Evolutionary conservation across 2,113 vertebrate genomes (phyloP).

Genomic region (Aldabrachelys gigantea): DNA sequence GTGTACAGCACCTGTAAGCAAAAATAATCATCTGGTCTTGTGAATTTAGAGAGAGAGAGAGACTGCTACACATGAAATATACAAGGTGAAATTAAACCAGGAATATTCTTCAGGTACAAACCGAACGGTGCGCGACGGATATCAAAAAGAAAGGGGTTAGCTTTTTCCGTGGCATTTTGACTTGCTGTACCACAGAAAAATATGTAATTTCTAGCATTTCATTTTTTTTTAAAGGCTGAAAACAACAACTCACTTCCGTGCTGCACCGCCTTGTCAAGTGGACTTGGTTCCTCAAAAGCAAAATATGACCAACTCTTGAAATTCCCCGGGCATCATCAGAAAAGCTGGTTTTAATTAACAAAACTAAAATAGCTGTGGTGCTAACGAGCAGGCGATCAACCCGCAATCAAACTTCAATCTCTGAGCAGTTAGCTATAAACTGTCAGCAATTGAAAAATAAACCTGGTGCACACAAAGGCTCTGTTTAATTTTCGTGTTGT

Average conservation of each 20-base stretch:
- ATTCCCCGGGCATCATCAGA: constrained; percentile 25
- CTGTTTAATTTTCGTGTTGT: constrained; percentile 81
- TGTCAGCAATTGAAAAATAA: constrained; percentile 81
- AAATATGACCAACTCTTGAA: constrained; percentile 53
- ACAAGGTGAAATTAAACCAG: not conserved
- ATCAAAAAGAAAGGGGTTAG: not conserved
- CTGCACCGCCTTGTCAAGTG: constrained; percentile 26
- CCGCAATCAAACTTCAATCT: constrained; percentile 77
- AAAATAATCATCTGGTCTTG: not conserved
- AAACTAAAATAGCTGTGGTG: constrained; percentile 60
- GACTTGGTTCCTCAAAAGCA: constrained; percentile 53
- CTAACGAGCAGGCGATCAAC: constrained; percentile 72
- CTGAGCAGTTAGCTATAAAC: constrained; percentile 78
- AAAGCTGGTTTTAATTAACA: constrained; percentile 62
- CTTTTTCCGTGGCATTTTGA: not conserved
- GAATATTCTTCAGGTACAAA: not conserved
- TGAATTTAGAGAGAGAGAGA: not conserved
- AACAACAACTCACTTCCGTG: constrained; percentile 23
- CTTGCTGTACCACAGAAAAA: not conserved
- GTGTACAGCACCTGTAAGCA: not conserved
- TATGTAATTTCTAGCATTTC: not conserved
- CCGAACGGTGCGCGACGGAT: not conserved
- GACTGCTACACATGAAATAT: not conserved
- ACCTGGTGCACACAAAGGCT: constrained; percentile 77
- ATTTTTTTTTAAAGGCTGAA: not conserved